phyloP scores from a whole-genome alignment of 2,113 vertebrate genomes.

The Typhlomys cinereus region DNA sequence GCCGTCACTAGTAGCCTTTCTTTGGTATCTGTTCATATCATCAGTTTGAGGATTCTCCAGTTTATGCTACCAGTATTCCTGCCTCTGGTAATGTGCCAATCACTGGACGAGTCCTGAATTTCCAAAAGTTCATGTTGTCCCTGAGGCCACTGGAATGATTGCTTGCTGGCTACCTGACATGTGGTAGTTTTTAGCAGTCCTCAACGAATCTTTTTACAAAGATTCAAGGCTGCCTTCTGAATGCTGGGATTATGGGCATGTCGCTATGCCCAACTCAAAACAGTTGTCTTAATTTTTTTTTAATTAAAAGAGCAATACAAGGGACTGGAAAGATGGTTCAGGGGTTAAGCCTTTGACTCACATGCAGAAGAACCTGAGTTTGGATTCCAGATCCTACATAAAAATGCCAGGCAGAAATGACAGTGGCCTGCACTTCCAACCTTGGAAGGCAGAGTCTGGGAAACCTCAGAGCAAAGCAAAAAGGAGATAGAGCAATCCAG shows the following conservation, averaged over 20 bases:
- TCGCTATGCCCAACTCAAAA: too few species aligned
- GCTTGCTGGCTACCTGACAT: not conserved
- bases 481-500: too few species aligned
- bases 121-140: not conserved
- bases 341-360: too few species aligned
- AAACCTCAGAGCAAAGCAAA: too few species aligned
- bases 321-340: too few species aligned
- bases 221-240: not conserved
- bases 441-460: too few species aligned
- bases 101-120: not conserved
- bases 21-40: not conserved
- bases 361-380: too few species aligned
- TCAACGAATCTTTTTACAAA: not conserved
- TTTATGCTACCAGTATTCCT: constrained; percentile 11
- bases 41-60: constrained; percentile 1
- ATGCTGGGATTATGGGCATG: not conserved
- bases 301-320: too few species aligned
- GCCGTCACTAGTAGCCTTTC: not conserved
- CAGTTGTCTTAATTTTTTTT: too few species aligned
- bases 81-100: not conserved
- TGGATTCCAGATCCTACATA: too few species aligned
- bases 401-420: too few species aligned
- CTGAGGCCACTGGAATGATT: not conserved
- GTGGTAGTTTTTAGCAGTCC: not conserved
- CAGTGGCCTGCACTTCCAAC: too few species aligned